Base-by-base conservation (phyloP, 2,113 vertebrate genomes). In the Amphiprion percula region DNA sequence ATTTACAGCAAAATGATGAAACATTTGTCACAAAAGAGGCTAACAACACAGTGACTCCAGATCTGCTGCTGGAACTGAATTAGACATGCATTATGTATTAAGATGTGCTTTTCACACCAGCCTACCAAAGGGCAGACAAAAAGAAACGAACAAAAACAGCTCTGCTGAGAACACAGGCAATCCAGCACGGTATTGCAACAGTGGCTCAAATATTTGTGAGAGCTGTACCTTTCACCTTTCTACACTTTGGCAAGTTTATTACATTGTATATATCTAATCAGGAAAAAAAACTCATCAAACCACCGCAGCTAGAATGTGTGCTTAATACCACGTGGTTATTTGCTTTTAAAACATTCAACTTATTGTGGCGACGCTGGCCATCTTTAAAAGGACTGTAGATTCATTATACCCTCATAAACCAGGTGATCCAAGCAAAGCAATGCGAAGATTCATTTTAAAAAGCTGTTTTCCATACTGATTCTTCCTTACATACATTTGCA, bases 41-140 rank as follows among this genome's bases (percentile, higher is more conserved):
- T 21, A 73, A 80, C n/a, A 68, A 68, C n/a, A 53, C 71, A 46
- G 28, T 33, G 62, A 47, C 15, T 63, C 39, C 26, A 30, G 28
- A 66, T 74, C 49, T 67, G 39, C 74, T 56, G 60, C 53, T 26
- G 28, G 54, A 71, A 52, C 26, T 60, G 46, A 63, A 72, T 79
- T 37, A 56, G 14, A 68, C 37, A 74, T 80, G 23, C 33, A 73
- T 77, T 54, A 64, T 80, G 56, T 16, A 72, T 67, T 61, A 49
- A 28, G 30, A 33, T 4, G 1, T 64, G 24, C 30, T 62, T 61
- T 67, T 79, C 56, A 54, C 11, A 53, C 33, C 39, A 33, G 4
- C 4, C 24, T 17, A 56, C 37, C 68, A 50, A 72, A 71, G 24
- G 60, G 64, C 41, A 33, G 17, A 55, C 24, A 55, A 69, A 50